A percentile compares a stretch with the other conserved stretches of the same genome.
Evolutionary conservation across 2,888 invertebrate genomes (phyloP).

Genomic region (Periphyllus acericola): DNA sequence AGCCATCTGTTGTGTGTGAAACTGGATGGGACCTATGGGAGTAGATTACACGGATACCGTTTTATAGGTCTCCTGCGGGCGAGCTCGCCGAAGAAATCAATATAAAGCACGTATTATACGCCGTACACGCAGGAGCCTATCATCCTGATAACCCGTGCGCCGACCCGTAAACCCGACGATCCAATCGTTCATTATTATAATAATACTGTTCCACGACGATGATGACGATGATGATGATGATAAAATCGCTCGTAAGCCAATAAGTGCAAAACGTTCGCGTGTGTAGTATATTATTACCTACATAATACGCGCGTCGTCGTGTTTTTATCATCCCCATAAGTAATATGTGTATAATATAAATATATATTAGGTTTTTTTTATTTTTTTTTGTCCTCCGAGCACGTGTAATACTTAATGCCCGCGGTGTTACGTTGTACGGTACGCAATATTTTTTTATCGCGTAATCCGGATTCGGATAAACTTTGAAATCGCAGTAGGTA

Average conservation of each 20-base stretch:
- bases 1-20: constrained; percentile 51
- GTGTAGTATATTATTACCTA: neutral
- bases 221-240: neutral
- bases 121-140: neutral
- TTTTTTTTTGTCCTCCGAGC: neutral
- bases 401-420: neutral
- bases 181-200: constrained; percentile 10
- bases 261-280: too few species aligned
- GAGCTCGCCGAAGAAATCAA: constrained; percentile 16
- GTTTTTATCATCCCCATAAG: neutral
- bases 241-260: neutral
- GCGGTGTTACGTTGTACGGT: neutral
- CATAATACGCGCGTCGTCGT: neutral
- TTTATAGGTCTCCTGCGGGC: constrained; percentile 38
- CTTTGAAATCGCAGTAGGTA: neutral
- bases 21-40: constrained; percentile 51
- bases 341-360: too few species aligned
- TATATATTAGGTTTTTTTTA: constrained; percentile 12
- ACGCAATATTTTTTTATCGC: neutral
- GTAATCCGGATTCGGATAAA: constrained; percentile 23
- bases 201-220: neutral
- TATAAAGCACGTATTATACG: neutral
- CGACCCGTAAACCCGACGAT: constrained; percentile 31
- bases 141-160: constrained; percentile 18
- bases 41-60: constrained; percentile 43